Percentiles rank a stretch among this genome's conserved stretches.
Conservation (phyloP, 2,797 vertebrate species). For the Paratrypauchen microcephalus region DNA sequence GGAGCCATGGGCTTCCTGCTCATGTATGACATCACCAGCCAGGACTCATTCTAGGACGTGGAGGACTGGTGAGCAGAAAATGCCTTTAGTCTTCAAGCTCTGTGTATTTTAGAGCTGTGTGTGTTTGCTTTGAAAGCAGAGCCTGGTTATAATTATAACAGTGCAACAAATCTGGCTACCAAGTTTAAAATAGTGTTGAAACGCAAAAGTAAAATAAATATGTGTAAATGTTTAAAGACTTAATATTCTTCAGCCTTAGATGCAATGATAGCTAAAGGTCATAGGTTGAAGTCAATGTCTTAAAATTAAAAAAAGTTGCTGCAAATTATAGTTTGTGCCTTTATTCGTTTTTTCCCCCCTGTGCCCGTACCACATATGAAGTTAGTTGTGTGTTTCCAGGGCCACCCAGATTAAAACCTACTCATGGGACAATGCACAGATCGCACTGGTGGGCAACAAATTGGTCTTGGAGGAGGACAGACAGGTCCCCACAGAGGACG, state of each 20-base stretch:
- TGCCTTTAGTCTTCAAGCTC: not conserved
- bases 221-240: no score
- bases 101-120: not conserved
- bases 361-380: not conserved
- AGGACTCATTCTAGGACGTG: conserved; percentile 87
- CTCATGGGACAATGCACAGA: conserved; percentile 92
- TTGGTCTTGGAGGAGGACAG: conserved; percentile 89
- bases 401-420: conserved; percentile 94
- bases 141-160: no score
- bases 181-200: no score
- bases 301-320: no score
- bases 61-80: conserved; percentile 87
- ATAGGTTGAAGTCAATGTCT: no score
- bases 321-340: no score
- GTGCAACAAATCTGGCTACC: no score
- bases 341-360: not conserved
- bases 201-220: no score
- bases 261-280: no score
- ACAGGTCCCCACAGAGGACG: conserved; percentile 81
- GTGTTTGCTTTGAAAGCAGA: no score
- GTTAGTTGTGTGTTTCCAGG: conserved; percentile 66
- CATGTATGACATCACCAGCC: conserved; percentile 88
- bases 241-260: no score
- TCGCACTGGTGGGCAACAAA: conserved; percentile 89
- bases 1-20: conserved; percentile 94